Evolutionary conservation across 2,113 vertebrate genomes (phyloP).

Genomic region (Zonotrichia leucophrys): DNA sequence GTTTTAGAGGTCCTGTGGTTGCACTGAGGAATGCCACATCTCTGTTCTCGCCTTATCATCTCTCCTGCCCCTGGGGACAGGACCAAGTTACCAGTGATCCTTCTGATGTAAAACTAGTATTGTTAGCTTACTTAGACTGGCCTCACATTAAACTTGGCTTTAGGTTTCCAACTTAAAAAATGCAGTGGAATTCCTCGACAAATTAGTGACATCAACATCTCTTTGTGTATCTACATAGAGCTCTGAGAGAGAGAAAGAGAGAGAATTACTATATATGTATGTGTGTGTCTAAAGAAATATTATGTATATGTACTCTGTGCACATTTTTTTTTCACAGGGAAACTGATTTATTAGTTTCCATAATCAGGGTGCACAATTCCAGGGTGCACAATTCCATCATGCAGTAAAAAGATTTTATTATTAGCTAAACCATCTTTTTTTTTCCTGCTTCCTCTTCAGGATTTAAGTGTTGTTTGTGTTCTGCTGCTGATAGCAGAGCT

Average conservation of each 20-base stretch:
- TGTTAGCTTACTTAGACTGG: not conserved
- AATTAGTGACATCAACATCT: too few species aligned
- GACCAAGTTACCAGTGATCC: not conserved
- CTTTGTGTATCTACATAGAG: not conserved
- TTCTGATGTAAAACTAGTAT: not conserved
- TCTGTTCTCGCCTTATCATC: not conserved
- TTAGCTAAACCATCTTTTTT: not conserved
- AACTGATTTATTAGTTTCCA: not conserved
- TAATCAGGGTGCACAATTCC: not conserved
- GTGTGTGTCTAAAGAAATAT: not conserved
- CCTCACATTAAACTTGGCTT: not conserved
- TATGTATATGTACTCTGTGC: accelerated
- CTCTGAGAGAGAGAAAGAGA: not conserved
- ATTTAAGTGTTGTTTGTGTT: not conserved
- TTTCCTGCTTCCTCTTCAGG: not conserved
- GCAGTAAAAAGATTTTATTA: not conserved
- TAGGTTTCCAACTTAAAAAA: not conserved
- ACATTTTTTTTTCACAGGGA: not conserved
- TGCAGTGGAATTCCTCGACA: not conserved
- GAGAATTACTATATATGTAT: not conserved
- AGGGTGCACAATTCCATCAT: not conserved
- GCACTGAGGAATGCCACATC: accelerated
- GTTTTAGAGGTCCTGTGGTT: not conserved
- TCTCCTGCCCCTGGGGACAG: not conserved
- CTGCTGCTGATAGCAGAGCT: not conserved